Conservation (phyloP, 1,140 invertebrate genomes). For the Rhagoletis zephyria region DNA sequence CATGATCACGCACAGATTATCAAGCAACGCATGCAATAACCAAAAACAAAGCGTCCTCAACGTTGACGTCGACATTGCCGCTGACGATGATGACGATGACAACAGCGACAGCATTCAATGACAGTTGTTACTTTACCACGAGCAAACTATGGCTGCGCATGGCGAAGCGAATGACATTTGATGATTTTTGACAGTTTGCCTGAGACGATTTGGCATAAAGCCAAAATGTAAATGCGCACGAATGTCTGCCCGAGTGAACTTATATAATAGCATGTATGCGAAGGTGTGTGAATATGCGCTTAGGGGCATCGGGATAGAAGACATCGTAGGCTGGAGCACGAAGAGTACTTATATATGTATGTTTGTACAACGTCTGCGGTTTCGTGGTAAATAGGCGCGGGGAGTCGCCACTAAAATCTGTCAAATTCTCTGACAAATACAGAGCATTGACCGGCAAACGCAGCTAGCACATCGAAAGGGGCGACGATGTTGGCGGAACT, state of each 20-base stretch:
- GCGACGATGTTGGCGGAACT: background rate
- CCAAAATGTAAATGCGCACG: conserved; percentile 40
- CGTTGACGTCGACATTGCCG: background rate
- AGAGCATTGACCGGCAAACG: background rate
- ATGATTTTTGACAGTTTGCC: conserved; percentile 51
- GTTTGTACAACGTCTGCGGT: background rate
- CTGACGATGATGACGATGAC: background rate
- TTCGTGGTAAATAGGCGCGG: background rate
- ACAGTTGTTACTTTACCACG: conserved; percentile 31
- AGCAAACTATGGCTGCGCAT: background rate
- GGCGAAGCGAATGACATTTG: conserved; percentile 35
- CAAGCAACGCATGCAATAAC: background rate
- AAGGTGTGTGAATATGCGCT: background rate
- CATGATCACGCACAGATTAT: conserved; percentile 36
- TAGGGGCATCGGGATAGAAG: background rate
- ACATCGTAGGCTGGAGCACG: background rate
- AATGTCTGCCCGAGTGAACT: background rate
- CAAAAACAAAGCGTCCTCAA: background rate
- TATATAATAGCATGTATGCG: no score
- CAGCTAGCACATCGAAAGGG: background rate
- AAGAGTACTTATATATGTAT: background rate
- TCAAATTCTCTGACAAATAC: conserved; percentile 28
- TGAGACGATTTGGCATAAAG: conserved; percentile 44
- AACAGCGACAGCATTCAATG: conserved; percentile 11
- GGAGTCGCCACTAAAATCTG: conserved; percentile 43